Percentiles rank a stretch among this genome's conserved stretches.
Conservation (phyloP, 2,888 invertebrate genomes). For the Micropterix aruncella region DNA sequence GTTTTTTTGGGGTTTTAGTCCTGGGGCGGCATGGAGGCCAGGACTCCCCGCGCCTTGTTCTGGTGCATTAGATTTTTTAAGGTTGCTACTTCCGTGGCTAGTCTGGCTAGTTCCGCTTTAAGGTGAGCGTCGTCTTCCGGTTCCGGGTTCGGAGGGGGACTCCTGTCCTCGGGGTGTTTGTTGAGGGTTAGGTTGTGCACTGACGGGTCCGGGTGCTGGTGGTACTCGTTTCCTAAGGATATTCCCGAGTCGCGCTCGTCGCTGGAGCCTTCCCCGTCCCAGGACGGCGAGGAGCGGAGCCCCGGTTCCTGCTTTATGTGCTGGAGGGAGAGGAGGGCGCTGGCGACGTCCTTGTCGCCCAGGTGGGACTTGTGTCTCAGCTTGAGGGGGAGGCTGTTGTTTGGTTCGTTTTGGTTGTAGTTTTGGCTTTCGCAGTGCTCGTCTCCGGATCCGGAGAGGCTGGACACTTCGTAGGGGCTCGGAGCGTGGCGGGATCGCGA, state of each 20-base stretch:
- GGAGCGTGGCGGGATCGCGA: constrained; percentile 50
- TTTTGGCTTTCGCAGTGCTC: constrained; percentile 36
- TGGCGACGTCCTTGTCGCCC: constrained; percentile 80
- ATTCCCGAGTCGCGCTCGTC: constrained; percentile 86
- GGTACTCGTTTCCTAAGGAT: constrained; percentile 61
- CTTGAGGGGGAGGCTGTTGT: constrained; percentile 78
- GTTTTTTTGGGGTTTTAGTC: constrained; percentile 3
- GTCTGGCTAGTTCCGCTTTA: constrained; percentile 72
- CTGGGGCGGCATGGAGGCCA: constrained; percentile 2
- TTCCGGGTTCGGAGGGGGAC: constrained; percentile 16
- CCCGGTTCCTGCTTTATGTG: constrained; percentile 80
- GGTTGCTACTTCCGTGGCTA: constrained; percentile 84
- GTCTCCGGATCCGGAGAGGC: constrained; percentile 48
- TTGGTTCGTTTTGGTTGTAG: constrained; percentile 41
- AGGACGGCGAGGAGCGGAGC: constrained; percentile 64
- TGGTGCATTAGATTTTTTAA: constrained; percentile 71
- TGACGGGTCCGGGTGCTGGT: constrained; percentile 16
- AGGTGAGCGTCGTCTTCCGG: constrained; percentile 60
- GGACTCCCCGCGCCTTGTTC: constrained; percentile 29
- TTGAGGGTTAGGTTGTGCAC: constrained; percentile 12
- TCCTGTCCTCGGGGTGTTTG: constrained; percentile 22
- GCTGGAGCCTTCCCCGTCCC: constrained; percentile 82
- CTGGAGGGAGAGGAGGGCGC: constrained; percentile 67
- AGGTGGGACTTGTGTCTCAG: constrained; percentile 83
- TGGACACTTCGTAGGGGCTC: constrained; percentile 71